Evolutionary conservation across 2,797 vertebrate species (phyloP), one percentile per base, ranked within the genome.

Genomic region (Acanthurus leucopareius): DNA sequence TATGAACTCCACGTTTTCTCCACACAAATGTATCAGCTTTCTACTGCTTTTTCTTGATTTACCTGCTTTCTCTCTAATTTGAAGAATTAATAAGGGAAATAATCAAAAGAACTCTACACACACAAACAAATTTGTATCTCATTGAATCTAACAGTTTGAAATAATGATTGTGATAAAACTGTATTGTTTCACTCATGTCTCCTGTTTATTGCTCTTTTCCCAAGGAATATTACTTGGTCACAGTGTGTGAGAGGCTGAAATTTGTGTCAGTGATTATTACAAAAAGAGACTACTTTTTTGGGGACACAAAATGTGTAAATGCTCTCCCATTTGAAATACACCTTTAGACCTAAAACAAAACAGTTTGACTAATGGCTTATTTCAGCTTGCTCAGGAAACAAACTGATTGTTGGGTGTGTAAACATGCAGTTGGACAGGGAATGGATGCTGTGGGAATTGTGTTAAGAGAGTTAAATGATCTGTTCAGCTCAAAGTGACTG

Each of bases 1-100:
- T 74, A 85, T 85, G 58, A 92, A 80, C 73, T 86, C 77, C 80
- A 74, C 77, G 81, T 86, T 80, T 53, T 1, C 62, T 68, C 75
- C 3, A 32, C 4, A 75, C 77, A 84, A 68, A 51, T 72, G 64
- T 83, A 82, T 76, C 67, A 69, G 20, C 28, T 32, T 32, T 5
- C 28, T 5, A 32, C 28, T 32, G 28, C 28, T 32, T 32, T 32
- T 32, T 32, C 28, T 32, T 32, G 5, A 32, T 32, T 32, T 32
- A 22, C 73, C 57, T 19, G 57, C 54, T 66, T 74, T 49, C 58
- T 67, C 67, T 84, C 78, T 79, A 73, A 85, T 86, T 79, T 79
- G 69, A 83, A 73, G 35, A 64, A 61, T 35, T 44, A 38, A 85
- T 6, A 51, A 73, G 86, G 90, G 87, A 89, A 79, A 61, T 72